Percentiles rank a stretch among this genome's conserved stretches.
These are phyloP conservation scores for Etheostoma spectabile DNA, from an alignment of 2,113 vertebrate genomes.

Conservation along the genomic window DNA sequence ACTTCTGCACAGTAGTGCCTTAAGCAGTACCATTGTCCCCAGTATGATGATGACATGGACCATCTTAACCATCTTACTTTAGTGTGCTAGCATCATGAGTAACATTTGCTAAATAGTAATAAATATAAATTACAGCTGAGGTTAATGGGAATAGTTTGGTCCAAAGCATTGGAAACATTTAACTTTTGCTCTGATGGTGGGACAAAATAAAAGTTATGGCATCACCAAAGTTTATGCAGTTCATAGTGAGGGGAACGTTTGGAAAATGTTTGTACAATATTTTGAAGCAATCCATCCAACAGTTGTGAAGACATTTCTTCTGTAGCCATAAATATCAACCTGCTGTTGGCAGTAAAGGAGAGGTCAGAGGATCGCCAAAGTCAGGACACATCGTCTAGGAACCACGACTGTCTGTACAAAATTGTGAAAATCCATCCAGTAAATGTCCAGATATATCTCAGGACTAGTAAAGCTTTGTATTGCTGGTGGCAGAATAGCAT, in stretches of 20 bases:
- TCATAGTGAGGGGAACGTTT: background rate
- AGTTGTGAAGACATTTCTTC: background rate
- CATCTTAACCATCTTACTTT: background rate
- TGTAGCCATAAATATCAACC: background rate
- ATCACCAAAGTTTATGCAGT: background rate
- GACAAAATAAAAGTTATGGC: background rate
- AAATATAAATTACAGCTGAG: background rate
- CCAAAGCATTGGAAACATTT: background rate
- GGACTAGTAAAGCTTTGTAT: too few species aligned
- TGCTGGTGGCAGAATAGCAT: background rate
- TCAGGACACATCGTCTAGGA: too few species aligned
- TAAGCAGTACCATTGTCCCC: background rate
- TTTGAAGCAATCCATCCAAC: background rate
- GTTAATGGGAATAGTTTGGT: background rate
- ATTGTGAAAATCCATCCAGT: too few species aligned
- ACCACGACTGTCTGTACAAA: too few species aligned
- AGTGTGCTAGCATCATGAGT: background rate
- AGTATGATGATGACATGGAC: background rate
- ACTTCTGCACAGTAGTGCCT: background rate
- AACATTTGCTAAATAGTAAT: background rate
- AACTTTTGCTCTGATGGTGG: background rate
- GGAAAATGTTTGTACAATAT: background rate
- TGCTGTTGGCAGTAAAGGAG: background rate
- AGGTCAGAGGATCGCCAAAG: background rate
- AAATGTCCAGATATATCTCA: too few species aligned